Conservation (phyloP, 2,888 invertebrate genomes). For the Marronus borbonicus region DNA sequence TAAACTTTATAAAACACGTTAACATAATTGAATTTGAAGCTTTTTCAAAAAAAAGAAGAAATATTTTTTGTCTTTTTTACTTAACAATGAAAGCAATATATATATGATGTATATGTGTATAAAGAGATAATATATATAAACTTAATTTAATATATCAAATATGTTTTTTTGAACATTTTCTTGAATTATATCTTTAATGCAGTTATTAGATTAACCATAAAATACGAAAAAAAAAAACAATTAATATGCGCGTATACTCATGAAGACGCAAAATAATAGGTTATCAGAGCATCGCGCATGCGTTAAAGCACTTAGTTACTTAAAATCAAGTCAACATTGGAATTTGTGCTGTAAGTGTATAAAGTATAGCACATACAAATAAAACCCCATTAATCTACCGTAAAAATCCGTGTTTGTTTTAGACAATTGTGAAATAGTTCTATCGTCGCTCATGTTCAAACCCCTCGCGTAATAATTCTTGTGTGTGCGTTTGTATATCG, state of each 20-base stretch:
- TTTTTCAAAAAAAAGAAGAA: conserved; percentile 14
- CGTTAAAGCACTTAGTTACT: neutral
- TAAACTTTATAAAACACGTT: too few relatives aligned
- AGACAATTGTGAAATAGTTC: conserved; percentile 28
- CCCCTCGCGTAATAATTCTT: neutral
- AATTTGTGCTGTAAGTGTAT: too few relatives aligned
- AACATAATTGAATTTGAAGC: neutral
- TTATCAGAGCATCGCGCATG: neutral
- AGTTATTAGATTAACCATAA: neutral
- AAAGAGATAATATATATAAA: neutral
- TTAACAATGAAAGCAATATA: conserved; percentile 7
- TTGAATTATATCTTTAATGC: neutral
- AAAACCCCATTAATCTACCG: too few relatives aligned
- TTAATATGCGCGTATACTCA: neutral
- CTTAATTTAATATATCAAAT: neutral
- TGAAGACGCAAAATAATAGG: neutral
- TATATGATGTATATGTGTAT: neutral
- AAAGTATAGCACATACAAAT: too few relatives aligned
- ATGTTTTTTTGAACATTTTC: neutral
- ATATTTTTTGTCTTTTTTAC: conserved; percentile 26
- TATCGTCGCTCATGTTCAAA: neutral
- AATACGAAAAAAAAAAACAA: neutral
- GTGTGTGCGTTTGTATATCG: neutral
- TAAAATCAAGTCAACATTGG: too few relatives aligned
- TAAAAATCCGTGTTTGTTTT: too few relatives aligned